Evolutionary conservation across 2,888 invertebrate species (phyloP), one percentile per base, ranked within the genome.

Genomic region (Tipula helvola): DNA sequence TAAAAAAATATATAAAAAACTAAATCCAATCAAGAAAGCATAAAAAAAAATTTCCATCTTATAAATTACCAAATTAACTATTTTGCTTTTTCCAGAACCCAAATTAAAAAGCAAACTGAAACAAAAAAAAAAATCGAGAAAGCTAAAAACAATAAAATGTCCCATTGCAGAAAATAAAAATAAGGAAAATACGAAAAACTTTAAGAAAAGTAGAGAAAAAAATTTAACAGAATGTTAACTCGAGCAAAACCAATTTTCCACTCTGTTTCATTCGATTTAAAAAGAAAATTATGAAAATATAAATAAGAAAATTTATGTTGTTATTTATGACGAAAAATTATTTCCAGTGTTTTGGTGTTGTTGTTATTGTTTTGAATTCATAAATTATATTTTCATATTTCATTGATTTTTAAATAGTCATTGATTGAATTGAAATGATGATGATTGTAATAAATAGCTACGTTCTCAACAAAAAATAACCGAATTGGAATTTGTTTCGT

Each of bases 221-320:
- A 84, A 84, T 39, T 84, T 28, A 28, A 71, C 71, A 71, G 71
- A 28, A 84, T n/a, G 84, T 84, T 84, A 84, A 84, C 84, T 84
- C 84, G 84, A 84, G 84, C 84, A 84, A 84, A 84, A 41, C 84
- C 84, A 84, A 84, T 84, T 84, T 84, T 84, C 84, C 84, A 84
- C 84, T 84, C 84, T 84, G 84, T 84, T 84, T 84, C 84, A 84
- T 84, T 84, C 84, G 84, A 84, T 84, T 39, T 84, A 84, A 39
- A 71, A 71, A 28, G 71, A 28, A 71, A 28, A 71, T 71, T 71
- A 71, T 71, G 71, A 71, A 71, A 71, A 71, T 71, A 71, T 71
- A 28, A 71, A 71, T 28, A 71, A 18, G 28, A 71, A 71, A 71
- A 71, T 71, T 8, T 52, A 28, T 18, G 71, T 71, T 71, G 18